These are phyloP conservation scores for Hippopotamus amphibius DNA, from an alignment of 2,113 vertebrate species.

Conservation along the genomic window DNA sequence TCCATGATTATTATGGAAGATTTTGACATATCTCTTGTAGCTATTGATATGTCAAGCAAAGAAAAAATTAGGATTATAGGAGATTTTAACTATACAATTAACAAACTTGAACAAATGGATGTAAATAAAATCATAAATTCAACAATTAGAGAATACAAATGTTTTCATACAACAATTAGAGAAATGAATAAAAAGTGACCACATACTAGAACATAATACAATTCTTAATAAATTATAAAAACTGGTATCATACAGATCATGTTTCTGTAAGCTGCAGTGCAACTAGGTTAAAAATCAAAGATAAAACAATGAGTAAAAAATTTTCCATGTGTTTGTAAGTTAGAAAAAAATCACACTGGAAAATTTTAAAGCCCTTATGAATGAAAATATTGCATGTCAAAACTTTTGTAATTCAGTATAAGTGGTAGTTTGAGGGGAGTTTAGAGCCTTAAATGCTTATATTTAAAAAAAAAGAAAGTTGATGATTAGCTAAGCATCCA, in stretches of 20 bases:
- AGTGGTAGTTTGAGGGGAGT: neutral
- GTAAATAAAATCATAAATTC: neutral
- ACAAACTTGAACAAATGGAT: neutral
- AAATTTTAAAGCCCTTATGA: constrained; percentile 8
- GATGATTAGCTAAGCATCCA: neutral
- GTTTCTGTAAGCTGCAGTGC: neutral
- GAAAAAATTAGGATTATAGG: neutral
- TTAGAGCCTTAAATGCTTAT: neutral
- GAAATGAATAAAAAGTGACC: neutral
- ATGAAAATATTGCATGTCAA: neutral
- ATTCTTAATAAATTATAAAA: constrained; percentile 2
- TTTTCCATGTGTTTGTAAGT: neutral
- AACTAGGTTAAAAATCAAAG: neutral
- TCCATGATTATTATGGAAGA: neutral
- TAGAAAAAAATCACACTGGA: neutral
- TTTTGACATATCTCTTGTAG: neutral
- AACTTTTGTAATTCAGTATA: neutral
- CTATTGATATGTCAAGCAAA: neutral
- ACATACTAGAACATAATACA: neutral
- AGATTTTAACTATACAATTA: neutral
- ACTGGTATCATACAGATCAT: neutral
- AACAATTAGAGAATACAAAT: neutral
- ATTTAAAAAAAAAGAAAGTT: neutral
- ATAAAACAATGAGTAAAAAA: constrained; percentile 10
- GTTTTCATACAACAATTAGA: neutral